Conservation (phyloP, 2,797 vertebrate genomes). For the Pseudocheirus occidentalis region DNA sequence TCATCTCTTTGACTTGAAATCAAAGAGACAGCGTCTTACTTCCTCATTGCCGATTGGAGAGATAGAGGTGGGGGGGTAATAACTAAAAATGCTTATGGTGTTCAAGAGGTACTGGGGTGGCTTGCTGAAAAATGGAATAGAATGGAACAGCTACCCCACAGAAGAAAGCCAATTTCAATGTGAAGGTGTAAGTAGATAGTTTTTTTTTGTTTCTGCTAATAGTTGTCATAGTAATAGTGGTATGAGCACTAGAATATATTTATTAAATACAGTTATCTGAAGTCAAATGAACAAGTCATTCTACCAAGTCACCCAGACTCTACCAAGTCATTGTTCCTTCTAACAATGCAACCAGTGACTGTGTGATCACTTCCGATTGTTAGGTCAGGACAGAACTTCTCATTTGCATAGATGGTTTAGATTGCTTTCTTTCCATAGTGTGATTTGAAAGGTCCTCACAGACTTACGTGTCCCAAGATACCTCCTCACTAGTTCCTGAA, state of each 20-base stretch:
- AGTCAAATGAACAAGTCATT: not conserved
- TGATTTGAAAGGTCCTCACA: not conserved
- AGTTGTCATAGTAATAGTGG: no score
- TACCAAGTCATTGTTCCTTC: not conserved
- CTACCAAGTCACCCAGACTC: not conserved
- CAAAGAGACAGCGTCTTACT: not conserved
- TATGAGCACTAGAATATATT: no score
- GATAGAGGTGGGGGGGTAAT: not conserved
- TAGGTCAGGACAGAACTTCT: not conserved
- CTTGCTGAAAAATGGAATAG: not conserved
- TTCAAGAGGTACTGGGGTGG: not conserved
- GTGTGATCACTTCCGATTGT: not conserved
- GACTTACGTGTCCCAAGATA: not conserved
- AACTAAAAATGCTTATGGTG: not conserved
- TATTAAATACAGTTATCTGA: not conserved
- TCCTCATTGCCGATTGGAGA: not conserved
- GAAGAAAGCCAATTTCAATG: not conserved
- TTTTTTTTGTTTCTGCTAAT: no score
- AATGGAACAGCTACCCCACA: not conserved
- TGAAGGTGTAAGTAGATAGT: no score
- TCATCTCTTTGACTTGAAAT: not conserved
- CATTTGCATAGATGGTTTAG: not conserved
- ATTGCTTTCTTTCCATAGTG: not conserved
- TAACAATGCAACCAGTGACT: not conserved
- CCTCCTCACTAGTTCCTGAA: not conserved